Evolutionary conservation across 2,113 vertebrate species (phyloP).

Genomic region (Chaetodon trifascialis): DNA sequence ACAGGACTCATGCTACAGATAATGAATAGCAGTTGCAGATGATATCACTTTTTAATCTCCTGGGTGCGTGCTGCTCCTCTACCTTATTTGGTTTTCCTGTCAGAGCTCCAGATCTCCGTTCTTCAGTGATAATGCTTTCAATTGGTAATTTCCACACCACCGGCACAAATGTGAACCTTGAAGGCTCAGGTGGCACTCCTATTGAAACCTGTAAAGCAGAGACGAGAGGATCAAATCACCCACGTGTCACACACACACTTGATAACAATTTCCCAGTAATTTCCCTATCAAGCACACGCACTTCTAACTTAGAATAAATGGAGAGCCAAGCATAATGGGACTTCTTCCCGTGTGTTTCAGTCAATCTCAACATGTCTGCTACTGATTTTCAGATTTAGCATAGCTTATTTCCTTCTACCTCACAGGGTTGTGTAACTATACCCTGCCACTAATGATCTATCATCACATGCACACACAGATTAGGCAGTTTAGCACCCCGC

Average conservation of each 20-base stretch:
- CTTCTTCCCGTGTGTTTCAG: not conserved
- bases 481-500: constrained; percentile 28
- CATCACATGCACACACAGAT: constrained; percentile 31
- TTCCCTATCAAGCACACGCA: not conserved
- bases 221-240: not conserved
- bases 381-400: not conserved
- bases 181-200: constrained; percentile 74
- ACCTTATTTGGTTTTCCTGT: constrained; percentile 64
- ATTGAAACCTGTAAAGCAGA: constrained; percentile 70
- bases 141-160: constrained; percentile 86
- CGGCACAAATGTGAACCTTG: constrained; percentile 90
- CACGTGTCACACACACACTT: not conserved
- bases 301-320: not conserved
- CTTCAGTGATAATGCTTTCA: constrained; percentile 76
- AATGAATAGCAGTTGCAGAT: not conserved
- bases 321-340: not conserved
- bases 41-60: not conserved
- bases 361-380: not conserved
- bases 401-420: constrained; percentile 7
- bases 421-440: constrained; percentile 1
- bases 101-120: constrained; percentile 22
- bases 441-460: constrained; percentile 3
- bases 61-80: constrained; percentile 21
- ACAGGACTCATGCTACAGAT: not conserved
- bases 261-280: not conserved